Evolutionary conservation across 2,797 vertebrate genomes (phyloP).

Genomic region (Sciurus carolinensis): DNA sequence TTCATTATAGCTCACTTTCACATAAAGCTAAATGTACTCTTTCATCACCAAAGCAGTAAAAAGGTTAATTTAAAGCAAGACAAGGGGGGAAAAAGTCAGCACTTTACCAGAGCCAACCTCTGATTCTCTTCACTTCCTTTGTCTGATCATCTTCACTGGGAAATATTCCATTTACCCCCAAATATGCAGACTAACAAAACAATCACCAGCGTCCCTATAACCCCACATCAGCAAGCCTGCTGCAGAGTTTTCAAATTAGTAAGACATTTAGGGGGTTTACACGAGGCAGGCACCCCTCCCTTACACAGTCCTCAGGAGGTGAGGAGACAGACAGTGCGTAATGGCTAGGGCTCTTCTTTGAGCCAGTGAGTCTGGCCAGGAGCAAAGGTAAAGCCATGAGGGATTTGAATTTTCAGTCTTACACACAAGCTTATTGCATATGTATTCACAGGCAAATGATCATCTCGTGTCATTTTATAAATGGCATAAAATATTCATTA

Average conservation of each 20-base stretch:
- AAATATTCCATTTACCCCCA: background rate
- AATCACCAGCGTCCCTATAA: background rate
- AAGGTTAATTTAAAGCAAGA: conserved; percentile 81
- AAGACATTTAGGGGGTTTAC: background rate
- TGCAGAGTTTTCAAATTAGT: background rate
- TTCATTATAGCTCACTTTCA: conserved; percentile 72
- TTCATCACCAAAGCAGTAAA: conserved; percentile 74
- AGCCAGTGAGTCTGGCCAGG: background rate
- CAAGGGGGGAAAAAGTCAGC: conserved; percentile 51
- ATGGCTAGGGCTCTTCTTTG: background rate
- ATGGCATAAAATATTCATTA: background rate
- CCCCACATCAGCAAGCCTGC: background rate
- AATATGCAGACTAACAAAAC: background rate
- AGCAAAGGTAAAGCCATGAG: background rate
- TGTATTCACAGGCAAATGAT: background rate
- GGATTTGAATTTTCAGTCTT: background rate
- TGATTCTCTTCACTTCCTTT: background rate
- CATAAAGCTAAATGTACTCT: conserved; percentile 75
- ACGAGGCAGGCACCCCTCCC: rapidly evolving
- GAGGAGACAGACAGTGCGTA: background rate
- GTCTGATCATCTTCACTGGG: background rate
- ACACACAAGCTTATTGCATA: background rate
- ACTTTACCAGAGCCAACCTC: conserved; percentile 3
- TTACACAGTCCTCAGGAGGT: background rate
- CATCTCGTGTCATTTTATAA: background rate